Base-by-base conservation (phyloP, 2,888 invertebrate genomes). In the Philhelius pedissequus region DNA sequence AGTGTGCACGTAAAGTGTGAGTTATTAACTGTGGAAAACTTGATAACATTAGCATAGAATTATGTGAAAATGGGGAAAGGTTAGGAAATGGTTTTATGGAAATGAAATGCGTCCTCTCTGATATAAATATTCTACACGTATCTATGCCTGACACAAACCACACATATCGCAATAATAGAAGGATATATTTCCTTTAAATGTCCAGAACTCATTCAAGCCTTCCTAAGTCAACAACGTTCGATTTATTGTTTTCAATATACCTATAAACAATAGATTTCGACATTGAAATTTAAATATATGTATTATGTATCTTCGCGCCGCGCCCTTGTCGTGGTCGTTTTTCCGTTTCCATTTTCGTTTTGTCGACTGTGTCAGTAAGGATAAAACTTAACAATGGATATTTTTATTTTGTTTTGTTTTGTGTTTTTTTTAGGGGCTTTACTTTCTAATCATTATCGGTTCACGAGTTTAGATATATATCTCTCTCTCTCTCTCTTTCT, bases 21-120 rank as follows among this genome's bases (percentile, higher is more conserved):
- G 69, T 69, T 64, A 70, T 43, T 69, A 71, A 83, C 60, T 40
- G 69, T 25, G 25, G 74, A 74, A 58, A 83, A 79, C 69, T 79
- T 78, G 35, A 78, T 64, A 48, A 62, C 40, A 62, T 76, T 43
- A 54, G 56, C 32, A 40, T 11, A 30, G 27, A 62, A 50, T 32
- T 27, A 38, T 54, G 52, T 54, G 50, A 69, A 64, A 70, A 68
- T 68, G 13, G 56, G 9, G 22, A 9, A 18, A 48, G 11, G 30
- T 69, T 73, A 64, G 54, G 58, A 43, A 48, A 43, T 40, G 69
- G 35, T 52, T 74, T 83, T 79, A 69, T 68, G 73, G 32, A 62
- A 78, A 78, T 78, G 56, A 73, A 60, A 52, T 56, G 30, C 40
- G 60, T 50, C 38, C 70, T 76, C 15, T 22, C 66, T 52, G 40